Evolutionary conservation across 1,140 invertebrate genomes (phyloP).

Genomic region (Drosophila suzukii): DNA sequence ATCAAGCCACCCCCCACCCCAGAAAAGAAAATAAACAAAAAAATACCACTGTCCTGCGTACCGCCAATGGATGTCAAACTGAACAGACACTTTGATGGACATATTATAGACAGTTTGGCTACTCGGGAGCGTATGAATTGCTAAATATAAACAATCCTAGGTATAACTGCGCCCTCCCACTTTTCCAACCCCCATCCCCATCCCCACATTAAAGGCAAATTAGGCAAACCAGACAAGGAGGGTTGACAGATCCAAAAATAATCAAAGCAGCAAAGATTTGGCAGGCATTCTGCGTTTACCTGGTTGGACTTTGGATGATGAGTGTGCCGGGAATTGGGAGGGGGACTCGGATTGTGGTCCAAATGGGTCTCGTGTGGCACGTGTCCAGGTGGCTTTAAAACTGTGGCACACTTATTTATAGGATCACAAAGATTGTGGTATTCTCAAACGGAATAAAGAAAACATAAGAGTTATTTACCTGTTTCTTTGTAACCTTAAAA

Average conservation of each 20-base stretch:
- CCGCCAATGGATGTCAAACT: conserved; percentile 53
- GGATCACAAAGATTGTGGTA: background rate
- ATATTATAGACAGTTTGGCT: conserved; percentile 60
- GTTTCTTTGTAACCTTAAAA: background rate
- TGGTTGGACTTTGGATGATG: conserved; percentile 33
- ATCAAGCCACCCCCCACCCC: conserved; percentile 1
- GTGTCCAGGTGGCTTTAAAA: conserved; percentile 47
- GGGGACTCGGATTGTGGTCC: no score
- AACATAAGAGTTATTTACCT: background rate
- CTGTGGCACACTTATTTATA: conserved; percentile 54
- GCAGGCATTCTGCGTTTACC: conserved; percentile 25
- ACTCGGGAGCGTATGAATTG: conserved; percentile 20
- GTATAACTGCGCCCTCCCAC: no score
- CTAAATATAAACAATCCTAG: conserved; percentile 51
- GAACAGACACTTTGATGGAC: conserved; percentile 52
- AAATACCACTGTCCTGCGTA: conserved; percentile 16
- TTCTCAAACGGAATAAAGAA: background rate
- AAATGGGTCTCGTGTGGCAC: conserved; percentile 61
- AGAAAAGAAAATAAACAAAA: conserved; percentile 2
- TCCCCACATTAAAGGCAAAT: conserved; percentile 38
- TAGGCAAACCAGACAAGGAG: conserved; percentile 30
- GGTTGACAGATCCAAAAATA: conserved; percentile 63
- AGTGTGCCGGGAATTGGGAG: background rate
- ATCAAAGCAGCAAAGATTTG: conserved; percentile 36
- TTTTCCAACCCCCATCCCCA: background rate